Base-by-base conservation (phyloP, 2,113 vertebrate genomes). In the Orcinus orca region DNA sequence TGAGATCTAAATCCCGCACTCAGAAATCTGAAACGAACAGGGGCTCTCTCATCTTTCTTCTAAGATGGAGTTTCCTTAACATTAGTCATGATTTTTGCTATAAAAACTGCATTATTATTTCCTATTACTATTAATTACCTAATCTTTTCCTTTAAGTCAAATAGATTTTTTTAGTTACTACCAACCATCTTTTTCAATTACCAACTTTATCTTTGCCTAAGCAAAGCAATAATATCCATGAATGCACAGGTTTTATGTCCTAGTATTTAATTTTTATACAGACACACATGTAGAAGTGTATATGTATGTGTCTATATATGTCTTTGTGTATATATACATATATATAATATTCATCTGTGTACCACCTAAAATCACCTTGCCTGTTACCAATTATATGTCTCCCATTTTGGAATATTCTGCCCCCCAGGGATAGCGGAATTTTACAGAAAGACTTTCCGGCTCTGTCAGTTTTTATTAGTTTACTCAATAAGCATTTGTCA, bases 111-210 rank as follows among this genome's bases (percentile, higher is more conserved):
- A 76, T n/a, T 82, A 89, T 92, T 85, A 71, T 58, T 97, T 79
- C 82, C 31, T 90, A 74, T 85, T 77, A 76, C 47, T 95, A n/a
- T 36, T 84, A 58, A 83, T 84, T 90, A 41, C 44, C 25, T 90
- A 38, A 26, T 58, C n/a, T 93, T 94, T 96, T 67, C 86, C 41
- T 95, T 96, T 81, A 94, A 90, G 44, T 70, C 53, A 62, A 93
- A 67, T 58, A 25, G 6, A 41, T 79, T 82, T 63, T 84, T 84
- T 94, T 83, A 41, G 41, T 93, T 60, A 62, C 36, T 76, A 25
- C 3, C 70, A 92, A 23, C 21, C 55, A 47, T 83, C 21, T 95
- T 83, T 68, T 86, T 73, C 41, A 93, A 41, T 41, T 84, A 63
- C 20, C 65, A 84, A 77, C 20, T 80, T 93, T 60, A 76, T 60